A percentile compares a stretch with the other conserved stretches of the same genome.
Evolutionary conservation across 2,888 invertebrate genomes (phyloP).

Genomic region (Augochlorella aurata): DNA sequence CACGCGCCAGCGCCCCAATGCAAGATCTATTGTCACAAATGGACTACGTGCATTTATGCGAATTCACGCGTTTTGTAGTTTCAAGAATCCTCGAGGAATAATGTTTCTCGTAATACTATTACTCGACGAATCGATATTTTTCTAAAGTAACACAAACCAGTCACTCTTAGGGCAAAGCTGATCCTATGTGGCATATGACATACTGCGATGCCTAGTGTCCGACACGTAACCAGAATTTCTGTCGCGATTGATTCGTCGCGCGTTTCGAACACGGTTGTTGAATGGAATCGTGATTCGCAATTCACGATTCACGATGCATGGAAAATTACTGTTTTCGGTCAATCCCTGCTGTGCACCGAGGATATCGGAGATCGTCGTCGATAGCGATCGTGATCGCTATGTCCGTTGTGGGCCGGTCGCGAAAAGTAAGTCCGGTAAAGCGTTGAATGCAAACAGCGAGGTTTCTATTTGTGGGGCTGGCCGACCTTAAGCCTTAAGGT

Average conservation of each 20-base stretch:
- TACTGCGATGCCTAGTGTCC: background rate
- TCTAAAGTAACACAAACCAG: background rate
- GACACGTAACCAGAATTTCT: background rate
- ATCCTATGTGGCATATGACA: background rate
- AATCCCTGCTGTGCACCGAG: no score
- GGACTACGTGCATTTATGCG: background rate
- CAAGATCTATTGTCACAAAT: background rate
- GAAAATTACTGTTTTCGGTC: constrained; percentile 29
- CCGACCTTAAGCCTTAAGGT: constrained; percentile 67
- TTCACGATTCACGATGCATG: background rate
- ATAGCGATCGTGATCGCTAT: no score
- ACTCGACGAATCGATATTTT: background rate
- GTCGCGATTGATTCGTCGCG: constrained; percentile 11
- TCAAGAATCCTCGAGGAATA: background rate
- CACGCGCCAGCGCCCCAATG: background rate
- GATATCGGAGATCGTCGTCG: background rate
- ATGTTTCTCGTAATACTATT: background rate
- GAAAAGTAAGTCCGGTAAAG: constrained; percentile 30
- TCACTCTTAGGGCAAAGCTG: background rate
- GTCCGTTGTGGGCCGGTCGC: background rate
- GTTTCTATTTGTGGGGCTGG: constrained; percentile 67
- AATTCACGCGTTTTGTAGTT: background rate
- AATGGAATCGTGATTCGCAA: background rate
- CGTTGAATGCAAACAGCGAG: constrained; percentile 46
- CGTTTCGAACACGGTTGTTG: constrained; percentile 27